Percentiles rank a stretch among this genome's conserved stretches.
Evolutionary conservation across 2,113 vertebrate genomes (phyloP).

Genomic region (Antechinus flavipes): DNA sequence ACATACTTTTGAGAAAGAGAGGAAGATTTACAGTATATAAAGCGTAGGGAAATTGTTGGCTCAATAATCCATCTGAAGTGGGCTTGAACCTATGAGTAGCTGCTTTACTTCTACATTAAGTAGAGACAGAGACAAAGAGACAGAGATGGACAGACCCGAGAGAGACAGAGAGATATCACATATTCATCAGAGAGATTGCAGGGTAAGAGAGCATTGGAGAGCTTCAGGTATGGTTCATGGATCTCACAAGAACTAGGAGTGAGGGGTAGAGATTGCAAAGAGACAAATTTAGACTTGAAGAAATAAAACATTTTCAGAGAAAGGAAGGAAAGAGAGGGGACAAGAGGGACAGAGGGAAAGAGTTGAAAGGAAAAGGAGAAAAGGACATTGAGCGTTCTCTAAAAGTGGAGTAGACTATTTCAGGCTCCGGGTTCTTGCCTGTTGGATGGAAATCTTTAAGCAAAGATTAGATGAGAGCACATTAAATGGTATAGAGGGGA

Average conservation of each 20-base stretch:
- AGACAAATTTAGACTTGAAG: not conserved
- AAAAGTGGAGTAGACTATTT: not conserved
- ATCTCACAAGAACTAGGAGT: not conserved
- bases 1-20: not conserved
- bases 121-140: too few species aligned
- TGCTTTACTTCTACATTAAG: not conserved
- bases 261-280: not conserved
- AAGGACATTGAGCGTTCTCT: not conserved
- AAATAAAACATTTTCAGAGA: not conserved
- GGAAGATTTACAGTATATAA: not conserved
- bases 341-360: not conserved
- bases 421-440: not conserved
- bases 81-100: conserved; percentile 19
- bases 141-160: too few species aligned
- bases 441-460: not conserved
- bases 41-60: not conserved
- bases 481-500: not conserved
- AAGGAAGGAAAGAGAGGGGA: not conserved
- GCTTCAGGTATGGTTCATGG: not conserved
- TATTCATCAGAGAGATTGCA: not conserved
- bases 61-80: not conserved
- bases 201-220: not conserved
- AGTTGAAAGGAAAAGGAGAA: not conserved
- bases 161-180: not conserved
- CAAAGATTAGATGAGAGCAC: not conserved